phyloP scores from a whole-genome alignment of 2,888 invertebrate species.

The Nowickia ferox region DNA sequence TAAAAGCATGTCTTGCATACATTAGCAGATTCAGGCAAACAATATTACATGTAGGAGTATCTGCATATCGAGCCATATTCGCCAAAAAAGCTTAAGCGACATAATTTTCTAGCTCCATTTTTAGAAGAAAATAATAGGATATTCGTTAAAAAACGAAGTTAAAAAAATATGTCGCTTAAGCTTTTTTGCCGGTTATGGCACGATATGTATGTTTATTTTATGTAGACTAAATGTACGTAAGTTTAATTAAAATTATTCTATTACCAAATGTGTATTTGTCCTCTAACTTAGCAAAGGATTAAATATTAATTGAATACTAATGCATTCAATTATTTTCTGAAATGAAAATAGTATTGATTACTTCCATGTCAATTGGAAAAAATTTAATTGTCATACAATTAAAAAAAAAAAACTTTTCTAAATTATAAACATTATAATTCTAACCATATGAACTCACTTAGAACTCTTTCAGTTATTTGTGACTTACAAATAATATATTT shows the following conservation, averaged over 20 bases:
- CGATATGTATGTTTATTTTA: neutral
- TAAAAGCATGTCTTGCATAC: too few species aligned
- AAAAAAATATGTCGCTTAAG: neutral
- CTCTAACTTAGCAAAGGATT: constrained; percentile 1
- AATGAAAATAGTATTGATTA: neutral
- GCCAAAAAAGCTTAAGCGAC: too few species aligned
- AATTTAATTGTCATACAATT: neutral
- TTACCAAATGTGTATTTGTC: neutral
- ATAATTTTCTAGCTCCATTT: too few species aligned
- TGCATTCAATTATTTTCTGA: constrained; percentile 6
- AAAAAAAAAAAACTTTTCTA: too few species aligned
- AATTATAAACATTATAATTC: too few species aligned
- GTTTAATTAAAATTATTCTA: neutral
- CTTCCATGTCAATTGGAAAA: constrained; percentile 4
- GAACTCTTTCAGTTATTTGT: neutral
- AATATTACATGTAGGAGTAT: too few species aligned
- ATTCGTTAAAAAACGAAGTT: too few species aligned
- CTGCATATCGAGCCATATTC: too few species aligned
- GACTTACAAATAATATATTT: neutral
- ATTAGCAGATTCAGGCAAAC: too few species aligned
- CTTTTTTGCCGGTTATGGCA: neutral
- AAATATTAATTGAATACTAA: constrained; percentile 1
- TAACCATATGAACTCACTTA: too few species aligned
- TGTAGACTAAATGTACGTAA: neutral
- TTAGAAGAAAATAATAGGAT: too few species aligned